phyloP scores from a whole-genome alignment of 2,888 invertebrate species.

The Ophion costatus region DNA sequence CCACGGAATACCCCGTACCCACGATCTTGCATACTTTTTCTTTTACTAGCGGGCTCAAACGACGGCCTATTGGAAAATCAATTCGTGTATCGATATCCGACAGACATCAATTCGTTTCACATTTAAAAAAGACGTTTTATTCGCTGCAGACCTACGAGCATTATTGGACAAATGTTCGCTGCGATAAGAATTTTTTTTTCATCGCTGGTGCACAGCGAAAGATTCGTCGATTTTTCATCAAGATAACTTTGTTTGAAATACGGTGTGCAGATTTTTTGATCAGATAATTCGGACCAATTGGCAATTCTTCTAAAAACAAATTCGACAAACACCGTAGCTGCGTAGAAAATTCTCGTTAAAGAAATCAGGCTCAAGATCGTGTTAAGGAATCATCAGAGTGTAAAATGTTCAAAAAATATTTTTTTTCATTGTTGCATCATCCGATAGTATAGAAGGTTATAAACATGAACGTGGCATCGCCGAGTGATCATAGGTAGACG shows the following conservation, averaged over 20 bases:
- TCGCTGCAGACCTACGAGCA: not conserved
- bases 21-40: not conserved
- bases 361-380: no score
- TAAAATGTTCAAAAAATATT: no score
- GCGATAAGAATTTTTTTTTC: constrained; percentile 13
- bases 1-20: not conserved
- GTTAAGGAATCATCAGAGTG: no score
- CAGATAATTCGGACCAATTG: no score
- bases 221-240: not conserved
- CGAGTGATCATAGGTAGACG: no score
- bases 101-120: constrained; percentile 50
- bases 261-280: no score
- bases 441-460: no score
- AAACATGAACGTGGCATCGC: no score
- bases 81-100: constrained; percentile 30
- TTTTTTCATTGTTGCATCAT: no score
- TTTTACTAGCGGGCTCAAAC: not conserved
- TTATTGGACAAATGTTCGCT: constrained; percentile 4
- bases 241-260: not conserved
- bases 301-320: no score
- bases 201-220: not conserved
- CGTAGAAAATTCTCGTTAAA: no score
- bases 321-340: no score
- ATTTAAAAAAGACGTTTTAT: constrained; percentile 35
- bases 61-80: constrained; percentile 24